Conservation (phyloP, 2,888 invertebrate species). For the Anthophora plumipes region DNA sequence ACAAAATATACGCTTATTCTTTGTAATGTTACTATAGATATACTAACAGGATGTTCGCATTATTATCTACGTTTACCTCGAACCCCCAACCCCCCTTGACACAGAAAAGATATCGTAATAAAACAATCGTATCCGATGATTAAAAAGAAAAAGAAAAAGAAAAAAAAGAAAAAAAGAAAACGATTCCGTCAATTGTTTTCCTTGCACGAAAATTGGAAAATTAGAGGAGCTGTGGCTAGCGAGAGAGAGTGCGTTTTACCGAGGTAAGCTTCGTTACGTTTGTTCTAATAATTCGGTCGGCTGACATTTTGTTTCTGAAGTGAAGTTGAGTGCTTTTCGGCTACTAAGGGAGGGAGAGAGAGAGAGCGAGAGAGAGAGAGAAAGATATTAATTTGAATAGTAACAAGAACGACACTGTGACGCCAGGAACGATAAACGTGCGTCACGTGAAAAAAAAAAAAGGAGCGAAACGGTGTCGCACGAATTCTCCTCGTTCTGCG, state of each 20-base stretch:
- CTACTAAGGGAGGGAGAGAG: neutral
- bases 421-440: neutral
- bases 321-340: constrained; percentile 27
- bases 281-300: constrained; percentile 53
- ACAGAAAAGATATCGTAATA: constrained; percentile 38
- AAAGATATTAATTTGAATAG: constrained; percentile 22
- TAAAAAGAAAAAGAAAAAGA: neutral
- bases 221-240: constrained; percentile 52
- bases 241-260: constrained; percentile 57
- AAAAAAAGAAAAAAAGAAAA: neutral
- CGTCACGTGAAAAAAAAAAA: neutral
- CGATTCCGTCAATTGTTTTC: constrained; percentile 50
- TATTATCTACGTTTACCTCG: constrained; percentile 10
- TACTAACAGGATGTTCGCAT: constrained; percentile 31
- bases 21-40: constrained; percentile 12
- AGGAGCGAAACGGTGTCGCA: neutral
- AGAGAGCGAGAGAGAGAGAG: neutral
- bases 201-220: constrained; percentile 57
- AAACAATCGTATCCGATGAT: constrained; percentile 51
- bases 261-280: constrained; percentile 73
- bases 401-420: constrained; percentile 2
- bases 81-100: neutral
- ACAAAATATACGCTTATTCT: neutral
- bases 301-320: constrained; percentile 44
- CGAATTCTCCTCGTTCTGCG: neutral